Percentiles rank a stretch among this genome's conserved stretches.
These are phyloP conservation scores for Macaria notata DNA, from an alignment of 2,888 invertebrate genomes.

Conservation along the genomic window DNA sequence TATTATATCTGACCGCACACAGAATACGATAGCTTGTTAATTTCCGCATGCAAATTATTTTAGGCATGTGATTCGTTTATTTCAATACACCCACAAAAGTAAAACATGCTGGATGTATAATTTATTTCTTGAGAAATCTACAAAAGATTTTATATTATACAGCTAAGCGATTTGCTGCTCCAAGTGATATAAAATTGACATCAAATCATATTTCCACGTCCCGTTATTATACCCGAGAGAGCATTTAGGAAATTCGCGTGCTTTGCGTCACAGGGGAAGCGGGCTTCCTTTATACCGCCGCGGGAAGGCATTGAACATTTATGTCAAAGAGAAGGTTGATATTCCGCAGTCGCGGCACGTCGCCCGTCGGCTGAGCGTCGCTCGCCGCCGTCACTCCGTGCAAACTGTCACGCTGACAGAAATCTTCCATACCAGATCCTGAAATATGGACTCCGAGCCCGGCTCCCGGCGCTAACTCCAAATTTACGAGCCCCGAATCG, in stretches of 20 bases:
- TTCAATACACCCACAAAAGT: too few species aligned
- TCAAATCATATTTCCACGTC: constrained; percentile 16
- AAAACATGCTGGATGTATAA: too few species aligned
- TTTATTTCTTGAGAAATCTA: too few species aligned
- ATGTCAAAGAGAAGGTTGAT: constrained; percentile 34
- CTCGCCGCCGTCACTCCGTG: constrained; percentile 40
- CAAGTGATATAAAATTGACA: constrained; percentile 23
- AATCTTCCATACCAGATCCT: constrained; percentile 50
- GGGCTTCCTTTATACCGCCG: constrained; percentile 35
- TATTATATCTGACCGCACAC: too few species aligned
- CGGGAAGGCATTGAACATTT: constrained; percentile 26
- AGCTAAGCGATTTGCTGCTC: constrained; percentile 1
- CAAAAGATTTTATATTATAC: constrained; percentile 3
- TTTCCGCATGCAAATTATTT: too few species aligned
- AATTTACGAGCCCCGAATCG: constrained; percentile 55
- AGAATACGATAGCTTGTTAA: too few species aligned
- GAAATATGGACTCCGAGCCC: constrained; percentile 54
- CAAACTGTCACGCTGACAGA: constrained; percentile 44
- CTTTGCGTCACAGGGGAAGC: constrained; percentile 31
- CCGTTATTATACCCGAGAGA: constrained; percentile 22
- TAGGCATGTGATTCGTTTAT: too few species aligned
- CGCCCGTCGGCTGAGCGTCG: constrained; percentile 41
- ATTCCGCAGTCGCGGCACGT: constrained; percentile 42
- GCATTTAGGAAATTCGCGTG: constrained; percentile 29
- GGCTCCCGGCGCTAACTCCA: constrained; percentile 49